These are phyloP conservation scores for Cyrtorhinus lividipennis DNA, from an alignment of 1,140 invertebrate species.

Conservation along the genomic window DNA sequence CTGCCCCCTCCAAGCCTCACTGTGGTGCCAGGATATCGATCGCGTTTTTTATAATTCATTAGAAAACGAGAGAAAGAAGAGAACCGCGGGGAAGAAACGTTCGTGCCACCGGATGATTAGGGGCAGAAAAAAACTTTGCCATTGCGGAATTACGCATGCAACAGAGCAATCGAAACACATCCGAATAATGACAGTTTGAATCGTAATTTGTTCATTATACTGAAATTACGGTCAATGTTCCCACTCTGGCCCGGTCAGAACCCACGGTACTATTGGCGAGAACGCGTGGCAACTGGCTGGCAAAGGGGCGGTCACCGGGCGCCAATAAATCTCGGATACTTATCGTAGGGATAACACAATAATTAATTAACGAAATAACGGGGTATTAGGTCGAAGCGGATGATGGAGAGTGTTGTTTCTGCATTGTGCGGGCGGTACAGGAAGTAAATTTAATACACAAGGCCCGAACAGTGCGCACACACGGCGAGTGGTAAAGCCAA, in stretches of 20 bases:
- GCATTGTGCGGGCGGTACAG: too few relatives aligned
- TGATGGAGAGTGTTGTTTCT: background rate
- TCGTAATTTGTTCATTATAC: background rate
- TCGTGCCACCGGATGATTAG: background rate
- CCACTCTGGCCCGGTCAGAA: too few relatives aligned
- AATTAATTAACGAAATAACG: constrained; percentile 5
- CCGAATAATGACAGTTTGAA: constrained; percentile 4
- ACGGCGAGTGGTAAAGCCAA: too few relatives aligned
- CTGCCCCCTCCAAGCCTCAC: too few relatives aligned
- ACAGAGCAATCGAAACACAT: constrained; percentile 4
- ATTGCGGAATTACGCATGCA: constrained; percentile 4
- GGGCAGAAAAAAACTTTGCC: background rate
- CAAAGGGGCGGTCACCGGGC: too few relatives aligned
- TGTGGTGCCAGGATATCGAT: background rate
- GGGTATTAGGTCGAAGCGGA: background rate
- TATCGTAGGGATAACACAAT: background rate
- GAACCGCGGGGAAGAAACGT: background rate
- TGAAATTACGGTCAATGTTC: background rate
- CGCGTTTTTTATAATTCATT: constrained; percentile 1
- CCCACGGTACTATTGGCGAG: too few relatives aligned
- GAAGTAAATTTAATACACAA: too few relatives aligned
- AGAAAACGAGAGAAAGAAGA: too few relatives aligned
- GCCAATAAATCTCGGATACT: background rate
- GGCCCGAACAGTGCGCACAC: too few relatives aligned
- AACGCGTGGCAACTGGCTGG: too few relatives aligned